phyloP scores from a whole-genome alignment of 2,113 vertebrate genomes.

The Plestiodon gilberti region DNA sequence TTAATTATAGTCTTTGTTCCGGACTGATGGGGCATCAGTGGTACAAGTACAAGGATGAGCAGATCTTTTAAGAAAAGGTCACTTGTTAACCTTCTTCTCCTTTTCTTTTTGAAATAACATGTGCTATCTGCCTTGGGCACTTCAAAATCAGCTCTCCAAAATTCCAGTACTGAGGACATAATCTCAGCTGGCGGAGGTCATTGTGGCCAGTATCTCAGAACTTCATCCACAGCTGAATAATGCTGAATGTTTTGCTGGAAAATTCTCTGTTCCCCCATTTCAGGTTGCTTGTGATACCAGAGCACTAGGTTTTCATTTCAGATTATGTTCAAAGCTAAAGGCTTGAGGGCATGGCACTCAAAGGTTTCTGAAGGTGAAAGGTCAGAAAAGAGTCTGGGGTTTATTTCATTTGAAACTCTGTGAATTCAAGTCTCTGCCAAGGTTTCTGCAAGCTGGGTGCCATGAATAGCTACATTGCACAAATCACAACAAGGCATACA shows the following conservation, averaged over 20 bases:
- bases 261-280: background rate
- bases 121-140: background rate
- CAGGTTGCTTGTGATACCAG: background rate
- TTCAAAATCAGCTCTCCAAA: constrained; percentile 31
- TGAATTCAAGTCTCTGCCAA: background rate
- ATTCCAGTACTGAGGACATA: background rate
- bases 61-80: background rate
- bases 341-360: too few relatives aligned
- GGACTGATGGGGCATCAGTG: constrained; percentile 39
- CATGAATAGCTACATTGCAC: background rate
- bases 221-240: background rate
- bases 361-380: background rate
- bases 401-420: background rate
- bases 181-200: constrained; percentile 7
- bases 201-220: background rate
- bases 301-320: background rate
- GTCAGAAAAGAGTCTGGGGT: background rate
- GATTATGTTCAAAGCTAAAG: background rate
- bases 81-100: background rate
- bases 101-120: background rate
- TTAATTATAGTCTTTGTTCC: constrained; percentile 29
- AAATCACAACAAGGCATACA: background rate
- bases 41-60: background rate
- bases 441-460: background rate
- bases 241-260: background rate